Conservation (phyloP, 2,888 invertebrate species). For the Drosophila mercatorum region DNA sequence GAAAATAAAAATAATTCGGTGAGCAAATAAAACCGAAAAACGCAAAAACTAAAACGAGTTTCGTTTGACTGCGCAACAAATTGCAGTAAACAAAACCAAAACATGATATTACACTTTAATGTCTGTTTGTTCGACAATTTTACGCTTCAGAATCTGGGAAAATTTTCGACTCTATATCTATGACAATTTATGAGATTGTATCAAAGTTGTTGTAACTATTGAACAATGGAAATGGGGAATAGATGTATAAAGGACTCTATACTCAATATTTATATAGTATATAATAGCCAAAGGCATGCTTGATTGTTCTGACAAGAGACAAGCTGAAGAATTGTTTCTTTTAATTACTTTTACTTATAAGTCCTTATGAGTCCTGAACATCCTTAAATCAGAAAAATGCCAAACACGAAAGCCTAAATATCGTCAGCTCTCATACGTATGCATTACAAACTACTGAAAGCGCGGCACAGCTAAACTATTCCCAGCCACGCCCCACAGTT, state of each 20-base stretch:
- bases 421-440: too few relatives aligned
- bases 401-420: too few relatives aligned
- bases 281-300: too few relatives aligned
- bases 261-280: too few relatives aligned
- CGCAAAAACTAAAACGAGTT: constrained; percentile 10
- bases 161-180: not conserved
- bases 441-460: not conserved
- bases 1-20: constrained; percentile 28
- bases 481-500: not conserved
- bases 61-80: constrained; percentile 12
- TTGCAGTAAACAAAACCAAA: not conserved
- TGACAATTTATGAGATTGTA: not conserved
- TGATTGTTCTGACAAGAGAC: too few relatives aligned
- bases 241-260: too few relatives aligned
- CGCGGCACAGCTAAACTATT: not conserved
- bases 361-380: too few relatives aligned
- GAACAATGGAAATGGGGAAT: not conserved
- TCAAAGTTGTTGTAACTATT: not conserved
- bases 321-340: too few relatives aligned
- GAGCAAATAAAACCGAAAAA: constrained; percentile 18
- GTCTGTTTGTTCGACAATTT: not conserved
- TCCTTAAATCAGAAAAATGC: too few relatives aligned
- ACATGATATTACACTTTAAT: constrained; percentile 31
- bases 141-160: not conserved
- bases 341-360: too few relatives aligned